Percentiles rank a stretch among this genome's conserved stretches.
Evolutionary conservation across 2,888 invertebrate species (phyloP).

Genomic region (Notodonta ziczac): DNA sequence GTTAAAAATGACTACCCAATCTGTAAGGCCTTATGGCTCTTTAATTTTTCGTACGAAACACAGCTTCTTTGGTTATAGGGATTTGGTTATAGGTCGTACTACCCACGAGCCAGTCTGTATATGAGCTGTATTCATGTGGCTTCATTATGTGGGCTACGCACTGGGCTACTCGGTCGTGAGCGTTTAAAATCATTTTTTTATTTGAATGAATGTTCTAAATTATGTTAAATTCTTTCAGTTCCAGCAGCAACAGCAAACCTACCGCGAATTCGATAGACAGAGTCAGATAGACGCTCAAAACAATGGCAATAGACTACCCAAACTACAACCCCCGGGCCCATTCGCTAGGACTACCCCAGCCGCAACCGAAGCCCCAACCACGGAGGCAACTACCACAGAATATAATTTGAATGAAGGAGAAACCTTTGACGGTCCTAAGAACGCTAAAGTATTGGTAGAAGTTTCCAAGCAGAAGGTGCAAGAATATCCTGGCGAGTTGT

Average conservation of each 20-base stretch:
- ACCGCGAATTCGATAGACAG: conserved; percentile 68
- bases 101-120: too few relatives aligned
- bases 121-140: too few relatives aligned
- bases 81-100: too few relatives aligned
- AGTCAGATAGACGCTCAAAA: conserved; percentile 57
- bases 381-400: conserved; percentile 62
- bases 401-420: conserved; percentile 63
- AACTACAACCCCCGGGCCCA: conserved; percentile 58
- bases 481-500: conserved; percentile 73
- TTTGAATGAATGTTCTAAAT: background rate
- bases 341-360: conserved; percentile 55
- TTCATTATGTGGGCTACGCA: too few relatives aligned
- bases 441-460: conserved; percentile 67
- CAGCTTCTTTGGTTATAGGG: too few relatives aligned
- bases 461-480: conserved; percentile 71
- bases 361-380: conserved; percentile 29
- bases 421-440: conserved; percentile 47
- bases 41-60: too few relatives aligned
- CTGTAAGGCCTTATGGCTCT: too few relatives aligned
- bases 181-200: too few relatives aligned
- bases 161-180: too few relatives aligned
- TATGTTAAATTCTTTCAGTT: conserved; percentile 51
- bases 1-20: too few relatives aligned
- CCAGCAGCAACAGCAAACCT: conserved; percentile 67
- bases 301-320: conserved; percentile 49